Percentiles rank a stretch among this genome's conserved stretches.
Conservation (phyloP, 2,797 vertebrate species). For the Rhinoraja longicauda region DNA sequence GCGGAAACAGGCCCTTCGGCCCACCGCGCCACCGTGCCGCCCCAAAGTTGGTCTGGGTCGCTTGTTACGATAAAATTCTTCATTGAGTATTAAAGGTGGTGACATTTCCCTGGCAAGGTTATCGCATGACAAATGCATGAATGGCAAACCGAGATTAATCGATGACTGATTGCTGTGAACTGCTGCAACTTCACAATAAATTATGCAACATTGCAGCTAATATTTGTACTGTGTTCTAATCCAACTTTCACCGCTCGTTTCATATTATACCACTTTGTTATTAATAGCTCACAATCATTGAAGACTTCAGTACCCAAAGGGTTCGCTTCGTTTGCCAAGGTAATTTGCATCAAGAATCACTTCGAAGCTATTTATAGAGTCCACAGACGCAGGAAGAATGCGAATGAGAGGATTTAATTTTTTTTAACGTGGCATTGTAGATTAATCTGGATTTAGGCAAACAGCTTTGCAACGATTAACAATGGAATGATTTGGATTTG, state of each 20-base stretch:
- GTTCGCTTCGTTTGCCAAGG: constrained; percentile 3
- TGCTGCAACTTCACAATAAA: not conserved
- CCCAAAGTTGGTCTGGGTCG: not conserved
- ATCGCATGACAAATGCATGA: not conserved
- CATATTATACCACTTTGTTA: not conserved
- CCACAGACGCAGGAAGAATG: constrained; percentile 21
- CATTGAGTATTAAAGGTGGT: not conserved
- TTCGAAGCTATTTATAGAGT: constrained; percentile 33
- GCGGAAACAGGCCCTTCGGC: no score
- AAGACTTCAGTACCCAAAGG: constrained; percentile 33
- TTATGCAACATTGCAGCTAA: not conserved
- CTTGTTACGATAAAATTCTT: not conserved
- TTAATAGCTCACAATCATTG: not conserved
- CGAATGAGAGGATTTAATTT: constrained; percentile 24
- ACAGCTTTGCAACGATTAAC: constrained; percentile 12
- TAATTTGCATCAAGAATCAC: constrained; percentile 17
- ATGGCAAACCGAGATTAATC: not conserved
- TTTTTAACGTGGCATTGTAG: not conserved
- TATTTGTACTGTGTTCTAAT: not conserved
- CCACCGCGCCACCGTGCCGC: no score
- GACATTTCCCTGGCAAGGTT: not conserved
- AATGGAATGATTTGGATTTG: not conserved
- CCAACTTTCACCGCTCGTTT: not conserved
- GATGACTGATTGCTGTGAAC: not conserved
- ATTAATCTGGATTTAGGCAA: not conserved